A percentile compares a stretch with the other conserved stretches of the same genome.
Evolutionary conservation across 2,888 invertebrate species (phyloP).

Genomic region (Drosophila kambysellisi): DNA sequence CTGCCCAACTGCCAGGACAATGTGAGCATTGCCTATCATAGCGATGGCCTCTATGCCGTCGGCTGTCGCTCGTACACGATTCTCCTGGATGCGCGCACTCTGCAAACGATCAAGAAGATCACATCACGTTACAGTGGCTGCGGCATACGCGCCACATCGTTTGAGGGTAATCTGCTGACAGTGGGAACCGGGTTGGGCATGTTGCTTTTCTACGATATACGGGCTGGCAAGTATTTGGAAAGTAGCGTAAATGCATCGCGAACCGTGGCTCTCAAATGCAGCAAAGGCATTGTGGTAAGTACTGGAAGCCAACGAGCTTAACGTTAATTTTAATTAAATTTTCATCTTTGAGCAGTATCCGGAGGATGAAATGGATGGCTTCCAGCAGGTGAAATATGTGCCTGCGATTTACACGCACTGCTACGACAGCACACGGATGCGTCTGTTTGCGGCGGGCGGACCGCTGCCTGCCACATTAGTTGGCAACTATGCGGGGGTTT

Average conservation of each 20-base stretch:
- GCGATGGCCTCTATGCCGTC: conserved; percentile 95
- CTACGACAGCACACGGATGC: conserved; percentile 95
- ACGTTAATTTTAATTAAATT: not conserved
- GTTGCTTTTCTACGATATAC: conserved; percentile 96
- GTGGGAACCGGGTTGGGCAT: conserved; percentile 97
- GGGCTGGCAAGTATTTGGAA: conserved; percentile 95
- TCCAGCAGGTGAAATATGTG: conserved; percentile 94
- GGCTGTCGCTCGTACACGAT: conserved; percentile 97
- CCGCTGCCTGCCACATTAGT: conserved; percentile 95
- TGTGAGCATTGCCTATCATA: conserved; percentile 95
- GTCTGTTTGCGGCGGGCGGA: conserved; percentile 97
- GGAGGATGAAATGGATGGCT: conserved; percentile 93
- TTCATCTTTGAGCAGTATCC: conserved; percentile 88
- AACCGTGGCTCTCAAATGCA: conserved; percentile 94
- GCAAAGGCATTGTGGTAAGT: conserved; percentile 94
- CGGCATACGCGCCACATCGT: conserved; percentile 96
- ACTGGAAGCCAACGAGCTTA: not conserved
- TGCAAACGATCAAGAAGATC: conserved; percentile 92
- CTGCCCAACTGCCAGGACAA: conserved; percentile 96
- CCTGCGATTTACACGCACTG: conserved; percentile 98
- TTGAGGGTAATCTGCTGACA: conserved; percentile 95
- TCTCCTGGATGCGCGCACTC: conserved; percentile 94
- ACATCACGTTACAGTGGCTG: conserved; percentile 95
- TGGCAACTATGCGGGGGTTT: conserved; percentile 97
- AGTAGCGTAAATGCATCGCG: conserved; percentile 95